Evolutionary conservation across 2,888 invertebrate genomes (phyloP).

Genomic region (Gastracanthus pulcherrimus): DNA sequence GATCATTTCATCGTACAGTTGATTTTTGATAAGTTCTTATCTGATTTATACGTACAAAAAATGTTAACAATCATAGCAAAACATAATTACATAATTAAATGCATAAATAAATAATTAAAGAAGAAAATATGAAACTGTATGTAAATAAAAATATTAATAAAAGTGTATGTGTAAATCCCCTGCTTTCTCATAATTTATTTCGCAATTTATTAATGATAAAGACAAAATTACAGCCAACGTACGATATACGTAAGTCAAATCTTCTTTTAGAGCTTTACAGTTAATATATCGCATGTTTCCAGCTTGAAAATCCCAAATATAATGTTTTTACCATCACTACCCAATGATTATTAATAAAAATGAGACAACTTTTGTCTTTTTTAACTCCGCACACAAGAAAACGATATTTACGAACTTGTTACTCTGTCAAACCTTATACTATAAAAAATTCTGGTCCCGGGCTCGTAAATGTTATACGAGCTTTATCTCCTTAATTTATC

Average conservation of each 20-base stretch:
- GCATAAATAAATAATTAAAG: too few relatives aligned
- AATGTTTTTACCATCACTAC: neutral
- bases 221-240: neutral
- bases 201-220: neutral
- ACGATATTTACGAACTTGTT: neutral
- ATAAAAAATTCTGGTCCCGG: neutral
- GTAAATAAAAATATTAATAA: too few relatives aligned
- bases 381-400: too few relatives aligned
- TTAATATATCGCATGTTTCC: slow-evolving; percentile 5
- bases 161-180: too few relatives aligned
- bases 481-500: neutral
- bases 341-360: neutral
- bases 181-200: too few relatives aligned
- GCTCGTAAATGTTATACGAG: neutral
- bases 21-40: too few relatives aligned
- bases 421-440: neutral
- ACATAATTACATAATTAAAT: too few relatives aligned
- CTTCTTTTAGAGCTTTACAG: slow-evolving; percentile 1
- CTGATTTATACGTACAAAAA: too few relatives aligned
- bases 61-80: too few relatives aligned
- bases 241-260: neutral
- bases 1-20: too few relatives aligned
- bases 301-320: too few relatives aligned
- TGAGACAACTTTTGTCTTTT: neutral
- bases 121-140: too few relatives aligned